Base-by-base conservation (phyloP, 2,113 vertebrate genomes). In the Cinclus mexicanus region DNA sequence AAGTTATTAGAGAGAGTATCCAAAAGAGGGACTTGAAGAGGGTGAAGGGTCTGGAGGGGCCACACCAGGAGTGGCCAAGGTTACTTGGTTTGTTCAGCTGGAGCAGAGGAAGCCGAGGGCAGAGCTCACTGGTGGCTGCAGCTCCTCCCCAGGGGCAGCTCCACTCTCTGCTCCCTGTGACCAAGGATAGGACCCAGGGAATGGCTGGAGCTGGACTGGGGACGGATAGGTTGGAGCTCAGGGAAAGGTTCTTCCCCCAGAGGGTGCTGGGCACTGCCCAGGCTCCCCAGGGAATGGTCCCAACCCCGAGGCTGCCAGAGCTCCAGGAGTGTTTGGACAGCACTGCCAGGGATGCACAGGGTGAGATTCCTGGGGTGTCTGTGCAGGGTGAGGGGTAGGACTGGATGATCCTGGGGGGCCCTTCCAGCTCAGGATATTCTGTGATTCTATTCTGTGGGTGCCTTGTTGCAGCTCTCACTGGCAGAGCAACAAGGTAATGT, bases 201-300 rank as follows among this genome's bases (percentile, higher is more conserved):
- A 24, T 0, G 17, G 41, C 35, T 55, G 35, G 41, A 59, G 44
- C 44, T 59, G 71, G 3, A 11, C 6, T 14, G 50, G 52, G 31
- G n/a, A 1, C 11, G 7, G 5, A 0, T 4, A 1, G 60, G 24
- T 0, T 57, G 31, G 44, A 41, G 0, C 0, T 42, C 16, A 56
- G 61, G 60, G 12, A 13, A 57, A 76, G 21, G 31, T 5, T 60
- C 65, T 7, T 15, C 7, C 12, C n/a, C 29, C 65, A 24, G 65
- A 50, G 15, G n/a, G 11, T 29, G 14, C 5, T 20, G 24, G 33
- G 55, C 65, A 52, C 55, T 60, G 55, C 18, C 52, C 64, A 81
- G 64, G 59, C 41, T 47, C 49, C 42, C 60, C 60, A 85, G 60
- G 71, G 61, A 57, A 50, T 67, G 61, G 44, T 3, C 44, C 11